Evolutionary conservation across 2,797 vertebrate genomes (phyloP).

Genomic region (Denticeps clupeoides): DNA sequence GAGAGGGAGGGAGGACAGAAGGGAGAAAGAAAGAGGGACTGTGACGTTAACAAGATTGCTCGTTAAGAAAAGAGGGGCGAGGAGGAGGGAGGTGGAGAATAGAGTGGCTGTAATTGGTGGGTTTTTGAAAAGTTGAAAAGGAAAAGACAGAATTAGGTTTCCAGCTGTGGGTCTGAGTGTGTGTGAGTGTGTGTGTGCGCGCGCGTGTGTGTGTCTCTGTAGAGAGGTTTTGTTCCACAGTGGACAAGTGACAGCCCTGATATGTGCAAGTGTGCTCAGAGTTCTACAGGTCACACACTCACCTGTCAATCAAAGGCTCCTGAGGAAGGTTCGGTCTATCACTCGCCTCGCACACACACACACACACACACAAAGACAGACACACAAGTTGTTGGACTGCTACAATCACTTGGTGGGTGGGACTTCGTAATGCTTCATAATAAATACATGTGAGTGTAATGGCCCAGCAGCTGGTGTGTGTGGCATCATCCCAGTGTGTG

Average conservation of each 20-base stretch:
- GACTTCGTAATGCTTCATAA: no score
- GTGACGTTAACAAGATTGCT: constrained; percentile 57
- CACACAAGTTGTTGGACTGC: no score
- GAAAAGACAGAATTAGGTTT: constrained; percentile 62
- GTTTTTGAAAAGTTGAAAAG: constrained; percentile 55
- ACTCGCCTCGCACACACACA: constrained; percentile 12
- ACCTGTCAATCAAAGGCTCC: constrained; percentile 44
- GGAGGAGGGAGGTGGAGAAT: constrained; percentile 40
- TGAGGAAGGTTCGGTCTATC: neutral
- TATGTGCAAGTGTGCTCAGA: constrained; percentile 42
- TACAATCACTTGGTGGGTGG: no score
- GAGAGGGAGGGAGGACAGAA: no score
- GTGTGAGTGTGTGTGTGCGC: constrained; percentile 12
- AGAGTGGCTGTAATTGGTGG: constrained; percentile 64
- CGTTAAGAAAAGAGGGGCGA: constrained; percentile 45
- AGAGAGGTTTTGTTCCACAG: constrained; percentile 42
- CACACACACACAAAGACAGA: neutral
- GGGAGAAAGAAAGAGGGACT: neutral
- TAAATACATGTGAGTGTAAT: no score
- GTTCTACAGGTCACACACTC: constrained; percentile 45
- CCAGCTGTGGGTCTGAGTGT: constrained; percentile 37
- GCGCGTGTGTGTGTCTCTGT: constrained; percentile 8
- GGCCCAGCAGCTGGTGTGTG: no score
- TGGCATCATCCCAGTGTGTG: no score
- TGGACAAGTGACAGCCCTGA: constrained; percentile 41